Base-by-base conservation (phyloP, 2,797 vertebrate species). In the Siniperca undulata region DNA sequence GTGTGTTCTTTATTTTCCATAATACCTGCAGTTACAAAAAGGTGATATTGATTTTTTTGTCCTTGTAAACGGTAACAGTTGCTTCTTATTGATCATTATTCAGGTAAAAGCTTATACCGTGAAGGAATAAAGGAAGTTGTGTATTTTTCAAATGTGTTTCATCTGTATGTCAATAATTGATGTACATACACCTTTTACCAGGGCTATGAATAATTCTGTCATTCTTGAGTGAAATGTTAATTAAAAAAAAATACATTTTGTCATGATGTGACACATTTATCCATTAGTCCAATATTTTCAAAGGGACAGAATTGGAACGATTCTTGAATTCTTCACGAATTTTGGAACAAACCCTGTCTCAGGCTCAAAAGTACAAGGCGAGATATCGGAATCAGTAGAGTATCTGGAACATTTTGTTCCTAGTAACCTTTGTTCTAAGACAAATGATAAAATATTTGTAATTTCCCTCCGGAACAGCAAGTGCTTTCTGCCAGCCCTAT, bases 11-110 rank as follows among this genome's bases (percentile, higher is more conserved):
- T 40, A 44, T 74, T 58, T 46, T 36, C 6, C 14, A 46, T 42
- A 73, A 40, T 30, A 66, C 22, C 22, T 13, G 9, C 13, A 62
- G 52, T 22, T 75, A 61, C 58, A 67, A 68, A 70, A 82, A n/a
- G 2, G 38, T 60, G 19, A 4, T 50, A 74, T 40, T 36, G 22
- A 60, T 64, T 62, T 71, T 20, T 48, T 61, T 36, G 24, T 62
- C 50, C 55, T 27, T 59, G 40, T 65, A 40, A 62, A 44, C 16
- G 38, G 16, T 53, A 52, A 44, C 0, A 22, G 46, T 48, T 67
- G 48, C 36, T 74, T 30, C 10, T 30, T 55, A 44, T 48, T 67
- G 16, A 52, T 40, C 27, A 65, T 70, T 44, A 34, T 42, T 78
- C 36, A 42, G 27, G 17, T 30, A 16, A 46, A 56, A 50, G 34